These are phyloP conservation scores for Syngnathus typhle DNA, from an alignment of 2,113 vertebrate species.

Conservation along the genomic window DNA sequence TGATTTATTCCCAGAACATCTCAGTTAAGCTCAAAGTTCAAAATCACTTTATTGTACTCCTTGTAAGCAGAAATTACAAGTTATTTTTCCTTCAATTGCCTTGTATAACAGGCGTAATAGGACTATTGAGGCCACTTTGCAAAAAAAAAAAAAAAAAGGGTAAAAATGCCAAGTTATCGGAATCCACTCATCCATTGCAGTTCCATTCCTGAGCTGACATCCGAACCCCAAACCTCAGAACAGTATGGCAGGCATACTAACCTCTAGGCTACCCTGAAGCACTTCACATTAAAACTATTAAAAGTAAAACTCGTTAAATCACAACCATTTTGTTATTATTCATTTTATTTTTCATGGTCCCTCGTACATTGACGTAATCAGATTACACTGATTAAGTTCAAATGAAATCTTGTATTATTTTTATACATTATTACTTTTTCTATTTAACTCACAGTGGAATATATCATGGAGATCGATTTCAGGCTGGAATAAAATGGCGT, in stretches of 20 bases:
- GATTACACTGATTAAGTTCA: conserved; percentile 4
- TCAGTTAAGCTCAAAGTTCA: too few relatives aligned
- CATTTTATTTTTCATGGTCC: too few relatives aligned
- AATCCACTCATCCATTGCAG: neutral
- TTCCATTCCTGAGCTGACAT: neutral
- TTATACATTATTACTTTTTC: conserved; percentile 60
- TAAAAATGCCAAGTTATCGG: neutral
- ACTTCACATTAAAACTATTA: neutral
- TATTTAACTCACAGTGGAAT: conserved; percentile 50
- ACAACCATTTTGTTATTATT: too few relatives aligned
- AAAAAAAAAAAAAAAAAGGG: neutral
- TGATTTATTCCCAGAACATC: conserved; percentile 50
- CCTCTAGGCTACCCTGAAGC: neutral
- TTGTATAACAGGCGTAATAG: neutral
- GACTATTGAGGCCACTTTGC: neutral
- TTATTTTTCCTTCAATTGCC: neutral
- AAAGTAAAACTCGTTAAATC: too few relatives aligned
- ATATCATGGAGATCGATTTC: conserved; percentile 47
- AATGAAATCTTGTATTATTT: conserved; percentile 32
- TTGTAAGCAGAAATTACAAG: conserved; percentile 12
- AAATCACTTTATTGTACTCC: too few relatives aligned
- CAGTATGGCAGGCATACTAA: neutral
- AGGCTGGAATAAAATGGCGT: conserved; percentile 55
- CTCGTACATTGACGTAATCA: neutral
- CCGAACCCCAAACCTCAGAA: neutral